Conservation (phyloP, 2,113 vertebrate genomes). For the Nerophis ophidion region DNA sequence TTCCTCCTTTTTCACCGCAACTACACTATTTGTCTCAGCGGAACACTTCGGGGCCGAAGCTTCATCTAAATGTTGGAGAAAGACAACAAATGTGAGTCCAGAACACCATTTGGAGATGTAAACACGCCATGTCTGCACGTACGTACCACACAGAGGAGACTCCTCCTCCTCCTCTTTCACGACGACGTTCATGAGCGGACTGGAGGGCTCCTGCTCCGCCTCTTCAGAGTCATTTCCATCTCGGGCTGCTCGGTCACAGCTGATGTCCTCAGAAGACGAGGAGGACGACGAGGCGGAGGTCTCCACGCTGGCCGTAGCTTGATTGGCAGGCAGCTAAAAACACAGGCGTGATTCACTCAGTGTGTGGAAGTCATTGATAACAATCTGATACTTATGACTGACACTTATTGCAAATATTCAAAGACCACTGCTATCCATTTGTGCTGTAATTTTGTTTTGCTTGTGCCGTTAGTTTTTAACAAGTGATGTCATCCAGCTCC, state of each 20-base stretch:
- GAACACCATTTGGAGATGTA: not conserved
- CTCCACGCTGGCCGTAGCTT: not conserved
- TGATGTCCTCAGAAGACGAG: slow-evolving; percentile 3
- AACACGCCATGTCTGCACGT: not conserved
- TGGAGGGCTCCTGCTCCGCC: slow-evolving; percentile 4
- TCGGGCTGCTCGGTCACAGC: slow-evolving; percentile 21
- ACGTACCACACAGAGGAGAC: slow-evolving; percentile 53
- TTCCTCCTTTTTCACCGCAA: slow-evolving; percentile 55
- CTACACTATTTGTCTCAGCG: no score
- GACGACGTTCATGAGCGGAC: slow-evolving; percentile 50
- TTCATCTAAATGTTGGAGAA: slow-evolving; percentile 22
- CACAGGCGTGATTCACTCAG: not conserved
- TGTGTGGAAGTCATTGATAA: no score
- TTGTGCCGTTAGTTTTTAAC: no score
- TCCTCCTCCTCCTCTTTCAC: slow-evolving; percentile 64
- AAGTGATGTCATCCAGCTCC: no score
- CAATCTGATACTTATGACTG: no score
- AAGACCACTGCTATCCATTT: no score
- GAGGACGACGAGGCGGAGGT: not conserved
- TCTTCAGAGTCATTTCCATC: slow-evolving; percentile 4
- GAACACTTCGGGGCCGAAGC: slow-evolving; percentile 4
- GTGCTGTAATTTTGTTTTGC: no score
- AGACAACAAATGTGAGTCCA: not conserved
- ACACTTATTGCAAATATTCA: no score
- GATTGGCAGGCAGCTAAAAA: slow-evolving; percentile 27